Percentiles rank a stretch among this genome's conserved stretches.
These are phyloP conservation scores for Mythimna vitellina DNA, from an alignment of 2,888 invertebrate genomes.

Conservation along the genomic window DNA sequence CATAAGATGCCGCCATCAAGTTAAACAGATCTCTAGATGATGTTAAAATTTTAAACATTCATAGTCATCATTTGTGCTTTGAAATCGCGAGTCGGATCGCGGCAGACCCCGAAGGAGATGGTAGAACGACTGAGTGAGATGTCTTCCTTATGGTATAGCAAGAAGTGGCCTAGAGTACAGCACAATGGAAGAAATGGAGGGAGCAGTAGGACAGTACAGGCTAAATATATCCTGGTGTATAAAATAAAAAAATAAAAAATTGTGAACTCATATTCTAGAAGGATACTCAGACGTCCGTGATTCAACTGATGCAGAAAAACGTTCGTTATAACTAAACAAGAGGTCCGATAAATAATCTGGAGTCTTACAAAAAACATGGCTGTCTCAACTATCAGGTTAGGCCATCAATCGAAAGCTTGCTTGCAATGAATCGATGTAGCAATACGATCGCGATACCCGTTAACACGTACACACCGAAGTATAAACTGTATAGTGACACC, in stretches of 20 bases:
- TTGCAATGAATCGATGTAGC: conserved; percentile 68
- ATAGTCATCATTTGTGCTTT: too few relatives aligned
- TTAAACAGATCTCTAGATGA: too few relatives aligned
- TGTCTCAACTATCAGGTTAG: conserved; percentile 56
- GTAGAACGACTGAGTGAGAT: too few relatives aligned
- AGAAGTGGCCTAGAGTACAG: too few relatives aligned
- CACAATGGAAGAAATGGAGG: too few relatives aligned
- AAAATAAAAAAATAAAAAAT: too few relatives aligned
- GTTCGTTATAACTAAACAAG: background rate
- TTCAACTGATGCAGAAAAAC: conserved; percentile 8
- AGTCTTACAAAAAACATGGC: conserved; percentile 25
- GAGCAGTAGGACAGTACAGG: too few relatives aligned
- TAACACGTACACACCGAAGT: conserved; percentile 65
- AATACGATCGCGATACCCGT: conserved; percentile 59
- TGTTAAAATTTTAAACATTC: too few relatives aligned
- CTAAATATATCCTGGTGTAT: too few relatives aligned
- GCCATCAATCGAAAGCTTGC: conserved; percentile 68
- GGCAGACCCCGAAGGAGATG: too few relatives aligned
- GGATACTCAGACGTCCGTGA: background rate
- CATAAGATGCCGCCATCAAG: background rate
- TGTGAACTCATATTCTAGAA: background rate
- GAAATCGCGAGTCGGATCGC: too few relatives aligned
- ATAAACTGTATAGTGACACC: conserved; percentile 60
- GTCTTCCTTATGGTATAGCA: too few relatives aligned
- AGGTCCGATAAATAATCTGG: background rate